Conservation (phyloP, 1,140 invertebrate species). For the Gerris buenoi region DNA sequence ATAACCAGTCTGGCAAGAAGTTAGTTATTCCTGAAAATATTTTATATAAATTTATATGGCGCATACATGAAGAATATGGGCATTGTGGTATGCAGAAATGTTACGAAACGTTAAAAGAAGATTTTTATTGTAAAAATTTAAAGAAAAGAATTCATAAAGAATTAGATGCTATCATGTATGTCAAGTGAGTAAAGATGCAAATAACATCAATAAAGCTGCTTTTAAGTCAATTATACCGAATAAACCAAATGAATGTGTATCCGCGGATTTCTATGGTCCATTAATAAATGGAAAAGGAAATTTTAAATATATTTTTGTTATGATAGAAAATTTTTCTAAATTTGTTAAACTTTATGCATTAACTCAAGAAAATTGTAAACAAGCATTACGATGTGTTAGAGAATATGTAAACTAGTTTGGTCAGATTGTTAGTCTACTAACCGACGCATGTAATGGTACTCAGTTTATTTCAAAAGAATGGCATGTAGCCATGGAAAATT, state of each 20-base stretch:
- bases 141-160: too few species aligned
- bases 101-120: too few species aligned
- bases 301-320: neutral
- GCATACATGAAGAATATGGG: too few species aligned
- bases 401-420: neutral
- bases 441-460: neutral
- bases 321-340: neutral
- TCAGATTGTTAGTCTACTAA: neutral
- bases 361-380: neutral
- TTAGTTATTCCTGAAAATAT: too few species aligned
- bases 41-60: too few species aligned
- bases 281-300: neutral
- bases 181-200: too few species aligned
- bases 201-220: too few species aligned
- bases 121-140: too few species aligned
- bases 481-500: neutral
- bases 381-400: neutral
- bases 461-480: neutral
- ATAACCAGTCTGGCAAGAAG: too few species aligned
- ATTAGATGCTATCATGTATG: too few species aligned
- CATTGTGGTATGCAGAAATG: too few species aligned
- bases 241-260: neutral
- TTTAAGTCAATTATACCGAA: neutral
- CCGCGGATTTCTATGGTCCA: neutral
- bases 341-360: neutral